Evolutionary conservation across 2,797 vertebrate species (phyloP).

Genomic region (Malurus leucopterus): DNA sequence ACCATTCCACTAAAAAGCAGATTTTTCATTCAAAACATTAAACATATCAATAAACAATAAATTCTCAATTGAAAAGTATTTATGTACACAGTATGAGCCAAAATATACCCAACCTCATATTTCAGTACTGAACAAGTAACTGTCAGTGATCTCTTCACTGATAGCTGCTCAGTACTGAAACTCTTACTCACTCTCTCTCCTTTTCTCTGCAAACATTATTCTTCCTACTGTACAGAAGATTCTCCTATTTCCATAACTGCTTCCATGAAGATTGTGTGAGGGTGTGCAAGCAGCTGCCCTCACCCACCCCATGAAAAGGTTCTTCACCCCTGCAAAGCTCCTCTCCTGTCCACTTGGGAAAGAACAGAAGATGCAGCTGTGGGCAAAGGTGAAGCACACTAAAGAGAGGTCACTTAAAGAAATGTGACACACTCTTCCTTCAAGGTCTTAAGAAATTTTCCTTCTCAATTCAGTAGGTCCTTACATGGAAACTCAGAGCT

Average conservation of each 20-base stretch:
- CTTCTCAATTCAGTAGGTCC: neutral
- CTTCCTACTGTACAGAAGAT: neutral
- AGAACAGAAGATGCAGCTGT: neutral
- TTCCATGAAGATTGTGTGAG: neutral
- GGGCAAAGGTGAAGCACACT: neutral
- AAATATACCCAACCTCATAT: neutral
- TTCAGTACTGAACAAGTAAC: neutral
- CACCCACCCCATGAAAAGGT: neutral
- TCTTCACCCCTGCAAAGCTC: neutral
- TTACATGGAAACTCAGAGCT: neutral
- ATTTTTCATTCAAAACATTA: slow-evolving; percentile 44
- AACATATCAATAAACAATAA: slow-evolving; percentile 31
- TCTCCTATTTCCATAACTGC: neutral
- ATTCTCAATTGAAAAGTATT: slow-evolving; percentile 39
- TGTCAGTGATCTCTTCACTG: neutral
- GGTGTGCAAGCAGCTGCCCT: neutral
- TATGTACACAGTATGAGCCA: neutral
- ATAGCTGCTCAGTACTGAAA: too few relatives aligned
- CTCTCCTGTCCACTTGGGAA: neutral
- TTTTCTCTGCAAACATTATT: slow-evolving; percentile 1
- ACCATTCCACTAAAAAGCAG: neutral
- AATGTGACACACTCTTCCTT: neutral
- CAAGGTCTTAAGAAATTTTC: neutral
- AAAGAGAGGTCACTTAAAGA: neutral
- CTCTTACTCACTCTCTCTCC: neutral